Evolutionary conservation across 1,140 invertebrate species (phyloP).

Genomic region (Carposina sasakii): DNA sequence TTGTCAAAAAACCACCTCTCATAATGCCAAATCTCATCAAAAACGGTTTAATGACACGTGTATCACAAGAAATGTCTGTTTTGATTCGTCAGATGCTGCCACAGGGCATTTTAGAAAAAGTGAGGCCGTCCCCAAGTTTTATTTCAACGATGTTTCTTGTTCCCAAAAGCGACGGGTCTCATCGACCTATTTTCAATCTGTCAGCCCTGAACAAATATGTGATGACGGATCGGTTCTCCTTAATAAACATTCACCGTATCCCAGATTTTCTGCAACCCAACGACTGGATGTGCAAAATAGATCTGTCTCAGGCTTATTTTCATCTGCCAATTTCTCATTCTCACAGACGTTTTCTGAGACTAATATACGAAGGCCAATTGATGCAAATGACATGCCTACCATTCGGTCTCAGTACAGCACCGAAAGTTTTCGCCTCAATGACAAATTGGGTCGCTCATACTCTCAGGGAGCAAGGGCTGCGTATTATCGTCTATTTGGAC

Average conservation of each 20-base stretch:
- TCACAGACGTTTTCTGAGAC: slow-evolving; percentile 18
- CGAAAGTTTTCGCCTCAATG: neutral
- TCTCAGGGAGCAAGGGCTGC: neutral
- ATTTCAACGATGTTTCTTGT: slow-evolving; percentile 35
- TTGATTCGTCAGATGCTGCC: neutral
- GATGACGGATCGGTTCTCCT: slow-evolving; percentile 20
- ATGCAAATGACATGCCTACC: neutral
- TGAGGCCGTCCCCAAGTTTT: slow-evolving; percentile 20
- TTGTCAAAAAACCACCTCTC: neutral
- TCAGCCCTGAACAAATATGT: slow-evolving; percentile 25
- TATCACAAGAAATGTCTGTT: neutral
- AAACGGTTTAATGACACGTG: neutral
- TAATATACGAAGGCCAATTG: slow-evolving; percentile 5
- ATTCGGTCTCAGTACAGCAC: neutral
- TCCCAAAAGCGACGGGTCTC: slow-evolving; percentile 11
- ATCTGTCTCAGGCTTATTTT: slow-evolving; percentile 44
- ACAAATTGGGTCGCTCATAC: neutral
- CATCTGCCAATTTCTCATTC: slow-evolving; percentile 25
- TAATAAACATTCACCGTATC: slow-evolving; percentile 27
- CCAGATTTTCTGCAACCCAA: slow-evolving; percentile 31
- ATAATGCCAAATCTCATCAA: neutral
- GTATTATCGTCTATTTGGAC: slow-evolving; percentile 2
- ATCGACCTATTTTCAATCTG: slow-evolving; percentile 32
- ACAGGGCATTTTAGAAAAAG: neutral
- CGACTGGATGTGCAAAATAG: slow-evolving; percentile 23